Base-by-base conservation (phyloP, 2,888 invertebrate genomes). In the Sepiola atlantica region DNA sequence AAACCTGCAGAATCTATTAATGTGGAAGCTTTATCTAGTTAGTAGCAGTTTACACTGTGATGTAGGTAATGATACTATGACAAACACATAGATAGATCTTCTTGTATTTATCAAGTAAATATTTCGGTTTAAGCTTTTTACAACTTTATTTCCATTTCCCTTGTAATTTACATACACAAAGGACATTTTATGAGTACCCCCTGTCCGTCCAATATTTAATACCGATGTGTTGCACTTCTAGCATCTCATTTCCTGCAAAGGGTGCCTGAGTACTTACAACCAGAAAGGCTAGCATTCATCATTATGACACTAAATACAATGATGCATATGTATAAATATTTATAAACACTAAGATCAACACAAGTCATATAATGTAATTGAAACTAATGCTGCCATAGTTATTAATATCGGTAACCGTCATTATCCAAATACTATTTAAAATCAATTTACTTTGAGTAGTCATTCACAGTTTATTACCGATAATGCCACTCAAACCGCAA, bases 371-470 rank as follows among this genome's bases (percentile, higher is more conserved):
- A 77, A 77, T 77, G 77, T 77, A 77, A 77, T 77, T 77, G 77
- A 77, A 77, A 77, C 77, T 77, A 77, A 77, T 77, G 77, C 77
- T 77, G 32, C n/a, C n/a, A 77, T n/a, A 77, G 77, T 77, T 32
- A 77, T 77, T 77, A 32, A 77, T 77, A 77, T 77, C 77, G 16
- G 77, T 32, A 77, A 77, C 77, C n/a, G 77, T 77, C 77, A 77
- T 77, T 45, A 77, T 77, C n/a, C 77, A 77, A 77, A 77, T 77
- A n/a, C 77, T 77, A 77, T 77, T 77, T 77, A n/a, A n/a, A 77
- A 77, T 77, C n/a, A 77, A 77, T 77, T 77, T n/a, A 32, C n/a
- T 77, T 77, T n/a, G 32, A 77, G n/a, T 77, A 77, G 77, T 77
- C 77, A 77, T 77, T 77, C n/a, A n/a, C 77, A 32, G 77, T 77